A percentile compares a stretch with the other conserved stretches of the same genome.
Conservation (phyloP, 1,140 invertebrate genomes). For the Euura lappo region DNA sequence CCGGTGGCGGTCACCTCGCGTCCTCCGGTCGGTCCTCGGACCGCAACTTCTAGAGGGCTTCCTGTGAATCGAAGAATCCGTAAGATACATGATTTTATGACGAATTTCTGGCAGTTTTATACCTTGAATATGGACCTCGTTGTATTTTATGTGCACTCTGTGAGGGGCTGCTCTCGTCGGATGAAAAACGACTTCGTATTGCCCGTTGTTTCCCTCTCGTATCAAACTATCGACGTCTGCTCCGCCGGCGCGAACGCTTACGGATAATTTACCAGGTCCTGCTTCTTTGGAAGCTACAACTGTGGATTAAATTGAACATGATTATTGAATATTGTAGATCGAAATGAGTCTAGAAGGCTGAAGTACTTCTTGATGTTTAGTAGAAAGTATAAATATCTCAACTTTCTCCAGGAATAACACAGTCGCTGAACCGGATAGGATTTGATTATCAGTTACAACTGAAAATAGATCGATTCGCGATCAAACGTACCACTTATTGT, state of each 20-base stretch:
- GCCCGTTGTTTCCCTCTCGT: constrained; percentile 71
- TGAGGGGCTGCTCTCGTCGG: constrained; percentile 83
- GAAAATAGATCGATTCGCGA: constrained; percentile 11
- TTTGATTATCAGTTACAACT: too few relatives aligned
- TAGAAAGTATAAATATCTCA: neutral
- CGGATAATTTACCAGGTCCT: constrained; percentile 82
- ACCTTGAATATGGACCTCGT: constrained; percentile 57
- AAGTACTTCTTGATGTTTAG: constrained; percentile 7
- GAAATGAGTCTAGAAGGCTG: constrained; percentile 6
- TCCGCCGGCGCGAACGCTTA: constrained; percentile 79
- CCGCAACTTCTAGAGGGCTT: constrained; percentile 94
- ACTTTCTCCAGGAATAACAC: constrained; percentile 13
- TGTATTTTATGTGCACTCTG: constrained; percentile 67
- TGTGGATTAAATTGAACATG: constrained; percentile 32
- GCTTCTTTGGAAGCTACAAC: constrained; percentile 75
- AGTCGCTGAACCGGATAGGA: neutral
- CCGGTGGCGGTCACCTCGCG: constrained; percentile 81
- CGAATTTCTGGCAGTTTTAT: neutral
- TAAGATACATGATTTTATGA: too few relatives aligned
- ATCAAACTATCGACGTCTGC: constrained; percentile 81
- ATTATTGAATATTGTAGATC: neutral
- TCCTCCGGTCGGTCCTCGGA: constrained; percentile 95
- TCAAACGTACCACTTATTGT: constrained; percentile 70
- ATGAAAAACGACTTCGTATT: constrained; percentile 86
- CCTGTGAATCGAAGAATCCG: constrained; percentile 46